A percentile compares a stretch with the other conserved stretches of the same genome.
Evolutionary conservation across 2,888 invertebrate species (phyloP).

Genomic region (Exephanes ischioxanthus): DNA sequence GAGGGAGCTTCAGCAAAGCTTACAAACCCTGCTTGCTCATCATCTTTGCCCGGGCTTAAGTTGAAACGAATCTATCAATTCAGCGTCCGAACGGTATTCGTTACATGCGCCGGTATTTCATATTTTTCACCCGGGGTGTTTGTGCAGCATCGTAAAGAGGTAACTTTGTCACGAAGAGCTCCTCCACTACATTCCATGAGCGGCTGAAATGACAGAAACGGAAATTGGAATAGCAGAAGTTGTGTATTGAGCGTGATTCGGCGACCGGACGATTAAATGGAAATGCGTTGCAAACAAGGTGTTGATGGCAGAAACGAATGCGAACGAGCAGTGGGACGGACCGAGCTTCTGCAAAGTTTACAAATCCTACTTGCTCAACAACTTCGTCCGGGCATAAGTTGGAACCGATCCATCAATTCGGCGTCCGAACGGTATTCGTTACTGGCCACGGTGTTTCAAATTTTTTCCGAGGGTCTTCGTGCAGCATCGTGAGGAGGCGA

Average conservation of each 20-base stretch:
- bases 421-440: background rate
- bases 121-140: background rate
- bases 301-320: background rate
- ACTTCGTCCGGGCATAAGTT: background rate
- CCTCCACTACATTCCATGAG: background rate
- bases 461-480: background rate
- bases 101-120: background rate
- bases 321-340: background rate
- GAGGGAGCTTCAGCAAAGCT: background rate
- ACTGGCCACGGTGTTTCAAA: background rate
- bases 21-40: background rate
- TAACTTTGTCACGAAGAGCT: background rate
- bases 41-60: too few species aligned
- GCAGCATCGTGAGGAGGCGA: background rate
- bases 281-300: background rate
- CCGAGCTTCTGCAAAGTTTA: slow-evolving; percentile 8
- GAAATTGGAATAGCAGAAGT: background rate
- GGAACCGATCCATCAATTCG: background rate
- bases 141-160: background rate
- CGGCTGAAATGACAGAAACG: background rate
- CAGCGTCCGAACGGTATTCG: background rate
- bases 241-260: background rate
- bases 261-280: background rate
- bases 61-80: too few species aligned
- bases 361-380: background rate